Evolutionary conservation across 2,888 invertebrate species (phyloP), one percentile per base, ranked within the genome.

Genomic region (Galeopsomyia nigrocyanea): DNA sequence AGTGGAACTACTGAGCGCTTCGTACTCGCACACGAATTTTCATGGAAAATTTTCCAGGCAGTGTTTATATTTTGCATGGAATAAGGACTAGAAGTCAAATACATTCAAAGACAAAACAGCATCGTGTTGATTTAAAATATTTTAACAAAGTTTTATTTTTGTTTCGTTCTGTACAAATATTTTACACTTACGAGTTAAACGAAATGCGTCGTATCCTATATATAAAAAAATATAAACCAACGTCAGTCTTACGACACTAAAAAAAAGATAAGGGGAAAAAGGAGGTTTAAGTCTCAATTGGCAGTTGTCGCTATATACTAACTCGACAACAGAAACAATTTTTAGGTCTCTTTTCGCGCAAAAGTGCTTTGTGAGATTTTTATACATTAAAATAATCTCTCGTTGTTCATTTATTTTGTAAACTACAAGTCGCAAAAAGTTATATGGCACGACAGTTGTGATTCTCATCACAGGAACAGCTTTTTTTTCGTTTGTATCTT

Each of bases 141-240:
- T 71, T 82, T 81, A 83, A 84, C 83, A 81, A 82, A 81, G 76
- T 79, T 79, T 78, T 79, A 79, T 79, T 82, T 76, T 73, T 78
- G 80, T 76, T 77, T 77, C 78, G 69, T 76, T 83, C 78, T 82
- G 78, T 83, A 84, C 84, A 85, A 82, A 82, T 85, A 82, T 83
- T 68, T 79, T 84, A 84, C 84, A 83, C 55, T 26, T 72, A 70
- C 79, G 80, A 74, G 75, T 78, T 79, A 73, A 76, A 78, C 78
- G 77, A 78, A 76, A 78, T 78, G 77, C 76, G 76, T 77, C 67
- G 71, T 13, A 78, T 79, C 78, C 76, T 77, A 79, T 82, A 77
- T 81, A 79, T 81, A 83, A 82, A 72, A 82, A 81, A 79, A 81
- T 80, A 80, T 77, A 75, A 61, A 58, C 65, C 65, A 71, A 76